Evolutionary conservation across 1,140 invertebrate species (phyloP), one percentile per base, ranked within the genome.

Genomic region (Phthorimaea operculella): DNA sequence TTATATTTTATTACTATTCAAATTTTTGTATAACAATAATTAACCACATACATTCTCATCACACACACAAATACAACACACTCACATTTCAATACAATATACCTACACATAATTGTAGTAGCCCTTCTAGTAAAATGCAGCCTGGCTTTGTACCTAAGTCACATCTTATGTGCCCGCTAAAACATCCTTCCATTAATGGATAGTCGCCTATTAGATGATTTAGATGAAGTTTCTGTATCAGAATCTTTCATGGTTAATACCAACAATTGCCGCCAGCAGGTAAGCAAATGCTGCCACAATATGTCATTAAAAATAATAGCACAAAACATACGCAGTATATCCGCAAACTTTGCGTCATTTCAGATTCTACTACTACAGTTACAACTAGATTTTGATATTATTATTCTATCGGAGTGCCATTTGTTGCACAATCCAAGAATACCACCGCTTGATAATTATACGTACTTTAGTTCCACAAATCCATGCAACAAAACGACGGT

Each of bases 341-440:
- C n/a, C 36, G 14, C 12, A 36, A 55, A 55, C 18, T 16, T 55
- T 49, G n/a, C 17, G 15, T 9, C 14, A 21, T 50, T 49, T 11
- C 14, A 21, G 4, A 7, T 50, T 7, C 18, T 48, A 9, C 16
- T 48, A 42, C 6, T 4, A 39, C 33, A 15, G 12, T 15, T 50
- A 18, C 11, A 39, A 16, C 7, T 55, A 4, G 45, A 55, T 7
- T 49, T 11, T n/a, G 54, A 55, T 15, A 47, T 60, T 4, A 53
- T 60, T 39, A 33, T 60, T 21, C 28, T 60, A 1, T 52, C 58
- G 1, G 58, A 59, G 21, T 60, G 53, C 44, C 55, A 54, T 53
- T 45, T 60, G n/a, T 48, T 16, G 34, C 17, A 21, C 17, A 42
- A 48, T 10, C 17, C 58, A 8, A 11, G 6, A 11, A 55, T 60